Evolutionary conservation across 2,888 invertebrate species (phyloP).

Genomic region (Tipula lateralis): DNA sequence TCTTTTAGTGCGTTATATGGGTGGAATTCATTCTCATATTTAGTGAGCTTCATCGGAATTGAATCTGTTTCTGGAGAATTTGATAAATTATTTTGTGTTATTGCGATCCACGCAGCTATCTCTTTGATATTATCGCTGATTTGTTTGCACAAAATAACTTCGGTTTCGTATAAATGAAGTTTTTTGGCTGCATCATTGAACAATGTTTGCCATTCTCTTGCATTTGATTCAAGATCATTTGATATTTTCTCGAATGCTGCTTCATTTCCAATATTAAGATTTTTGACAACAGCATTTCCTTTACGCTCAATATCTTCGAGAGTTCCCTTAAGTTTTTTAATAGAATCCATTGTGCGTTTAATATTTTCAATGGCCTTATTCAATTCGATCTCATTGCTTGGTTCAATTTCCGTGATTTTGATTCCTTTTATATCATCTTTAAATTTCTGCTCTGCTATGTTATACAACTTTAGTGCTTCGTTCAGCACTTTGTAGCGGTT

Average conservation of each 20-base stretch:
- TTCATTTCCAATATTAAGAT: constrained; percentile 45
- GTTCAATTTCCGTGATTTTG: constrained; percentile 60
- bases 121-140: constrained; percentile 82
- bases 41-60: constrained; percentile 72
- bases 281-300: constrained; percentile 51
- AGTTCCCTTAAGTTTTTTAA: constrained; percentile 68
- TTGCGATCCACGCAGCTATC: constrained; percentile 75
- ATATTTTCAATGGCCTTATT: constrained; percentile 67
- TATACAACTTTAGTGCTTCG: constrained; percentile 68
- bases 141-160: constrained; percentile 88
- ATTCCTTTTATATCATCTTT: constrained; percentile 66
- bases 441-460: constrained; percentile 66
- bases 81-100: constrained; percentile 71
- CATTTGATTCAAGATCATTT: constrained; percentile 54
- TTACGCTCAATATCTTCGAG: constrained; percentile 75
- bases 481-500: constrained; percentile 69
- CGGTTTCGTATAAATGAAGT: constrained; percentile 78
- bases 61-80: constrained; percentile 70
- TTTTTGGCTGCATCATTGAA: constrained; percentile 68
- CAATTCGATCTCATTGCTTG: constrained; percentile 69
- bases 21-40: constrained; percentile 82
- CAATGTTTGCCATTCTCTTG: constrained; percentile 64
- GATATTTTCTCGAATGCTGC: constrained; percentile 53
- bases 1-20: constrained; percentile 69
- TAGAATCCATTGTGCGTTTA: constrained; percentile 67